Conservation (phyloP, 2,797 vertebrate genomes). For the Chanos chanos region DNA sequence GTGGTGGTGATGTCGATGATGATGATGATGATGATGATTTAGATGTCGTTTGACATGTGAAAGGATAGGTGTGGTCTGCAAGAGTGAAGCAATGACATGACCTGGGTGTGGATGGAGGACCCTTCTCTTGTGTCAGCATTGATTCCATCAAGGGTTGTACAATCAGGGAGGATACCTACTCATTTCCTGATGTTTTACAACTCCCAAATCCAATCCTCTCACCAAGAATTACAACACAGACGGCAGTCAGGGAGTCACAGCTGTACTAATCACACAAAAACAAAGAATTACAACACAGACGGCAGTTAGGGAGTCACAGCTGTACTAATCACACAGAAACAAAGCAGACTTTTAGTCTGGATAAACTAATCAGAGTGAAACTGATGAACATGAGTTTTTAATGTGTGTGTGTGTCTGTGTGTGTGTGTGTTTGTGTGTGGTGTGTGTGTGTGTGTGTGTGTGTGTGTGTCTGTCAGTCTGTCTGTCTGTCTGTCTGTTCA, state of each 20-base stretch:
- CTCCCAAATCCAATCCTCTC: no score
- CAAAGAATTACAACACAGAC: constrained; percentile 29
- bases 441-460: not conserved
- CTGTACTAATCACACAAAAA: constrained; percentile 30
- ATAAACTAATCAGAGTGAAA: constrained; percentile 46
- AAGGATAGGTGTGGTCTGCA: constrained; percentile 43
- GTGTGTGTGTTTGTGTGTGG: constrained; percentile 13
- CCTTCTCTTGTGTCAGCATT: constrained; percentile 16
- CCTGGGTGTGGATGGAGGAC: constrained; percentile 9
- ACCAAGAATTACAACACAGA: constrained; percentile 15
- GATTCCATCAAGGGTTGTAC: constrained; percentile 46
- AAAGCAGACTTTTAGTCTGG: constrained; percentile 33
- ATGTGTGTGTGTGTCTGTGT: constrained; percentile 35
- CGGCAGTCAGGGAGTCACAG: constrained; percentile 12
- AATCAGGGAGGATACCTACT: constrained; percentile 27
- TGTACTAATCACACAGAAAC: constrained; percentile 32
- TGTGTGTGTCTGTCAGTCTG: not conserved
- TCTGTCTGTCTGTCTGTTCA: not conserved
- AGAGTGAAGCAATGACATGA: constrained; percentile 22
- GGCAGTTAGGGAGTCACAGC: constrained; percentile 8
- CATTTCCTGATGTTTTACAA: constrained; percentile 36
- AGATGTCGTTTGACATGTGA: constrained; percentile 45
- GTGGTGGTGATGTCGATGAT: not conserved
- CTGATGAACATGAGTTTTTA: constrained; percentile 14
- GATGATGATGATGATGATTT: not conserved